Evolutionary conservation across 2,888 invertebrate genomes (phyloP).

Genomic region (Diaperis boleti): DNA sequence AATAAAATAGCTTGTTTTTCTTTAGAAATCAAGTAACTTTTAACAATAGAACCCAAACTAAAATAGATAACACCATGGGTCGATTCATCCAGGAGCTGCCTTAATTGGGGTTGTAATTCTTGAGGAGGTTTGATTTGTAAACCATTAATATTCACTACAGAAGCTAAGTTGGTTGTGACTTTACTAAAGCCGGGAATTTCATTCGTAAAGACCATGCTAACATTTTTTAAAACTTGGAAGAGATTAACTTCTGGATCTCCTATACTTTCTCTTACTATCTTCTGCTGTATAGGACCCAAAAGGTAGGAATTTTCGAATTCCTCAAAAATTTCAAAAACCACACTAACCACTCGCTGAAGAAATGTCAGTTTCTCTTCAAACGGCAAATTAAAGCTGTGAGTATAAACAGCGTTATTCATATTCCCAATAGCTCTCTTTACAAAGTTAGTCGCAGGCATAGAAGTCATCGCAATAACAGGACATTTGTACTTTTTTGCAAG

Average conservation of each 20-base stretch:
- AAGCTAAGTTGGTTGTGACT: slow-evolving; percentile 48
- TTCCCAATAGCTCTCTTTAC: slow-evolving; percentile 52
- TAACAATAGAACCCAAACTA: slow-evolving; percentile 38
- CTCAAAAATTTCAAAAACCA: slow-evolving; percentile 30
- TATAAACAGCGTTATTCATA: slow-evolving; percentile 53
- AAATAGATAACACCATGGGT: slow-evolving; percentile 38
- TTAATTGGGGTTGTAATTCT: slow-evolving; percentile 15
- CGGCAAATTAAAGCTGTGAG: slow-evolving; percentile 50
- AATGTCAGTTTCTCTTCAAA: slow-evolving; percentile 46
- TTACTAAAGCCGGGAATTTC: slow-evolving; percentile 47
- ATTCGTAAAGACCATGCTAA: slow-evolving; percentile 44
- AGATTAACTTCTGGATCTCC: slow-evolving; percentile 12
- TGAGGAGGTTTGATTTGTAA: slow-evolving; percentile 58
- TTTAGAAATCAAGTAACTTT: slow-evolving; percentile 28
- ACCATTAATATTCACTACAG: slow-evolving; percentile 70
- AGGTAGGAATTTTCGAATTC: slow-evolving; percentile 10
- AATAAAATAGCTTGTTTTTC: slow-evolving; percentile 20
- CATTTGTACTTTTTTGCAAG: slow-evolving; percentile 51
- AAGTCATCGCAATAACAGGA: slow-evolving; percentile 53
- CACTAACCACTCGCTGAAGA: slow-evolving; percentile 43
- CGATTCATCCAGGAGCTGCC: slow-evolving; percentile 23
- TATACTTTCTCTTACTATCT: slow-evolving; percentile 10
- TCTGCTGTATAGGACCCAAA: slow-evolving; percentile 6
- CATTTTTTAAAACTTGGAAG: slow-evolving; percentile 12
- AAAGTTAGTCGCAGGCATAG: slow-evolving; percentile 46